A percentile compares a stretch with the other conserved stretches of the same genome.
Conservation (phyloP, 2,113 vertebrate species). For the Brienomyrus brachyistius region DNA sequence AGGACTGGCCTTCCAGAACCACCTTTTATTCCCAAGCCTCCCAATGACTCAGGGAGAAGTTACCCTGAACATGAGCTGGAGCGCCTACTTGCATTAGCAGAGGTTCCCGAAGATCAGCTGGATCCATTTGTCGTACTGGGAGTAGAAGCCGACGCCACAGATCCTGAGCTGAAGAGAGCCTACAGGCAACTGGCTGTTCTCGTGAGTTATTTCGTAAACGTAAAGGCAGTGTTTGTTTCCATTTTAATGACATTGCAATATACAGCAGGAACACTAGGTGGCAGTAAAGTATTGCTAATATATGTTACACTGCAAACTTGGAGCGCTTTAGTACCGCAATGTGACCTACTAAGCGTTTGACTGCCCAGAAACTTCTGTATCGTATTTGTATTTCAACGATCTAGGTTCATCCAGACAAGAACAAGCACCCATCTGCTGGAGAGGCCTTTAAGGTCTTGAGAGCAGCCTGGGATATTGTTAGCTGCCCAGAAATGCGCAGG, state of each 20-base stretch:
- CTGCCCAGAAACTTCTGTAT: not conserved
- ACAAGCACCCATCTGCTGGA: constrained; percentile 82
- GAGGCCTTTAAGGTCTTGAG: constrained; percentile 89
- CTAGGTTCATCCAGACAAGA: constrained; percentile 94
- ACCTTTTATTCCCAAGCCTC: constrained; percentile 43
- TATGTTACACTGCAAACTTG: not conserved
- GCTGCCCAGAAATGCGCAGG: constrained; percentile 78
- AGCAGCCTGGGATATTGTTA: constrained; percentile 92
- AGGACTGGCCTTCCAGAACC: constrained; percentile 19
- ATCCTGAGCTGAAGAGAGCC: constrained; percentile 78
- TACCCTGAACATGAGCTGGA: constrained; percentile 71
- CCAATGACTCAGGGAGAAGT: constrained; percentile 46
- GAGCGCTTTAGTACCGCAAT: not conserved
- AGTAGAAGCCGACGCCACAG: constrained; percentile 73
- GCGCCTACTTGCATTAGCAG: constrained; percentile 73
- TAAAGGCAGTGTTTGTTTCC: not conserved
- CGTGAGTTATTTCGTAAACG: constrained; percentile 39
- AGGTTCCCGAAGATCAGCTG: constrained; percentile 79
- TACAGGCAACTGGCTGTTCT: constrained; percentile 76
- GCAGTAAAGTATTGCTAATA: constrained; percentile 5
- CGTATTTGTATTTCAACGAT: constrained; percentile 15
- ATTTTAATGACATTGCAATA: not conserved
- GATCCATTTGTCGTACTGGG: constrained; percentile 84
- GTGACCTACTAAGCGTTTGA: not conserved
- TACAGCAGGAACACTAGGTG: not conserved